Percentiles rank a stretch among this genome's conserved stretches.
These are phyloP conservation scores for Ashinkailepas kermadecensis DNA, from an alignment of 2,888 invertebrate species.

Conservation along the genomic window DNA sequence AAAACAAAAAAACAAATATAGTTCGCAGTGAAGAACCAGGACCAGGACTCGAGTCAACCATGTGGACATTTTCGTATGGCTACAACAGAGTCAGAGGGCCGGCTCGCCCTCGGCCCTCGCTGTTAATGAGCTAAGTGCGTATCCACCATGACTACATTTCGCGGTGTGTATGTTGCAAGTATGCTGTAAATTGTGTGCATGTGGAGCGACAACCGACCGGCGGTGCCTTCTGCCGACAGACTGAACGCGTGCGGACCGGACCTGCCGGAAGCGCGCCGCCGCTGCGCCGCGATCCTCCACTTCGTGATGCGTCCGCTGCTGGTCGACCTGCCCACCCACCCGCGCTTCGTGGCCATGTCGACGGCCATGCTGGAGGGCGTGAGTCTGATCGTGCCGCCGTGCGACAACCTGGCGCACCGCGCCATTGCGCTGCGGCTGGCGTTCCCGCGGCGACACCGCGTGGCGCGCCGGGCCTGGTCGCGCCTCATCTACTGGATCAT, in stretches of 20 bases:
- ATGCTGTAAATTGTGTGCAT: no score
- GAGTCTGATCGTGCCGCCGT: conserved; percentile 14
- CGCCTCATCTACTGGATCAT: neutral
- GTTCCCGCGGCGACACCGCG: neutral
- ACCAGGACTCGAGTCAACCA: no score
- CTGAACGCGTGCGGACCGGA: conserved; percentile 10
- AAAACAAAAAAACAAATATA: no score
- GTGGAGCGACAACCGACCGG: no score
- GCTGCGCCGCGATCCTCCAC: neutral
- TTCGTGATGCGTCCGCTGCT: neutral
- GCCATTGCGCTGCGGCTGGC: neutral
- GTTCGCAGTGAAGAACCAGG: no score
- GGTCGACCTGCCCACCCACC: neutral
- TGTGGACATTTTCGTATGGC: no score
- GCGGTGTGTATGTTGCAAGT: no score
- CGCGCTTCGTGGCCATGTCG: conserved; percentile 14
- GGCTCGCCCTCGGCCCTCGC: no score
- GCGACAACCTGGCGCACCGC: conserved; percentile 5
- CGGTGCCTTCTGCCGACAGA: neutral
- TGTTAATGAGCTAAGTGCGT: no score
- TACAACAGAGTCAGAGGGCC: no score
- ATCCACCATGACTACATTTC: no score
- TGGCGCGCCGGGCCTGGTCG: neutral
- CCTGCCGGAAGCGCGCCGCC: neutral
- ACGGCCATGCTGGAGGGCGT: conserved; percentile 18